These are phyloP conservation scores for Dasypogon diadema DNA, from an alignment of 2,888 invertebrate genomes.

Conservation along the genomic window DNA sequence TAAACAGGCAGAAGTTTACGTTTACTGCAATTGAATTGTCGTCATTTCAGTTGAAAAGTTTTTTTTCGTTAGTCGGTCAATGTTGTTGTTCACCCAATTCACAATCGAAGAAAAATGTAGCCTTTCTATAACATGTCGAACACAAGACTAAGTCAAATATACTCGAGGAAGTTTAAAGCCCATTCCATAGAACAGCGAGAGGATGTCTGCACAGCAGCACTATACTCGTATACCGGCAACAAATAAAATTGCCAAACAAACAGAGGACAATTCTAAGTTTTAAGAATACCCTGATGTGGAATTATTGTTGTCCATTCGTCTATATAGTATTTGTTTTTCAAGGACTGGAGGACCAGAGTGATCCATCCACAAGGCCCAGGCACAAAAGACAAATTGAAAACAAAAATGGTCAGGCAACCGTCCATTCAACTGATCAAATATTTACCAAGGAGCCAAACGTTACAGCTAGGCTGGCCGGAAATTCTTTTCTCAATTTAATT, in stretches of 20 bases:
- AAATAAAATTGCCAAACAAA: constrained; percentile 42
- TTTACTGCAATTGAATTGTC: constrained; percentile 55
- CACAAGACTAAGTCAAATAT: constrained; percentile 38
- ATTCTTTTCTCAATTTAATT: constrained; percentile 46
- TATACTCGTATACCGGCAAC: background rate
- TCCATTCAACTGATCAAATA: constrained; percentile 28
- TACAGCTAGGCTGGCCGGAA: constrained; percentile 19
- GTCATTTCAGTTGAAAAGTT: constrained; percentile 45
- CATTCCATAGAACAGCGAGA: background rate
- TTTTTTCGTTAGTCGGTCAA: background rate
- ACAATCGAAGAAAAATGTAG: constrained; percentile 11
- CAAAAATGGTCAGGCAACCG: background rate
- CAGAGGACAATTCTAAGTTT: constrained; percentile 31
- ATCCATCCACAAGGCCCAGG: constrained; percentile 20
- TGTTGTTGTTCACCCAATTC: constrained; percentile 36
- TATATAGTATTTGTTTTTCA: constrained; percentile 14
- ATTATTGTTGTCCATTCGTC: constrained; percentile 31
- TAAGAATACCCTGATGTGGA: constrained; percentile 35
- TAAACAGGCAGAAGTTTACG: constrained; percentile 53
- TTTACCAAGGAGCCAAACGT: constrained; percentile 13
- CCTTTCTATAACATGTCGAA: constrained; percentile 38
- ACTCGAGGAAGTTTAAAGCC: constrained; percentile 31
- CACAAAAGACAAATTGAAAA: constrained; percentile 12
- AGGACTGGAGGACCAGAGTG: constrained; percentile 9
- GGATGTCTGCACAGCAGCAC: background rate